Base-by-base conservation (phyloP, 2,113 vertebrate genomes). In the Fukomys damarensis region DNA sequence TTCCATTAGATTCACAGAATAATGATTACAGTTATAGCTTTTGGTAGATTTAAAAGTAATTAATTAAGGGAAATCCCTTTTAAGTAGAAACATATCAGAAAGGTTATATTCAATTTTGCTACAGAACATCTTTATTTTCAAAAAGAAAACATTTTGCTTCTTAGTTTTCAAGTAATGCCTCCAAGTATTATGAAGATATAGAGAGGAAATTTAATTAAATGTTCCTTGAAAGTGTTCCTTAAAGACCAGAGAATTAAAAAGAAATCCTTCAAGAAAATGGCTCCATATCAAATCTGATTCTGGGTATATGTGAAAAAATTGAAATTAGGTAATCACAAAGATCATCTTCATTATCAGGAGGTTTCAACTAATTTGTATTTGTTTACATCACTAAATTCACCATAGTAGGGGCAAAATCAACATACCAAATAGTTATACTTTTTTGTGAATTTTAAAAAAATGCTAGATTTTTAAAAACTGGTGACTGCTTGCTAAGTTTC, bases 1-100 rank as follows among this genome's bases (percentile, higher is more conserved):
- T 87, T 96, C 97, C 70, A 86, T 95, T 92, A 97, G 94, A 97
- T 91, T 97, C 96, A 96, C 58, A 98, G 96, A 98, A 97, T 95
- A 98, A 97, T 95, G 93, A 98, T 98, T 94, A 90, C 76, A 52
- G 95, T 86, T 93, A 93, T 32, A 86, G 56, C 17, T 95, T 96
- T 14, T 54, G 49, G 92, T 26, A 82, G 32, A 94, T 86, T 97
- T 85, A 80, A 61, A 94, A 93, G 17, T 49, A 92, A 97, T 54
- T 92, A 79, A 70, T 80, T 97, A 88, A 95, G 90, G 95, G 38
- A 83, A 92, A 93, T 5, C 70, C n/a, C 84, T 89, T 95, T 90
- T 94, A 96, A 93, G 26, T 49, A 94, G 65, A 38, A 52, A 58
- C 13, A 26, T 38, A 81, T 38, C 82, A 95, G 85, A 89, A 95